phyloP scores from a whole-genome alignment of 2,888 invertebrate genomes.

The Aquatica leii region DNA sequence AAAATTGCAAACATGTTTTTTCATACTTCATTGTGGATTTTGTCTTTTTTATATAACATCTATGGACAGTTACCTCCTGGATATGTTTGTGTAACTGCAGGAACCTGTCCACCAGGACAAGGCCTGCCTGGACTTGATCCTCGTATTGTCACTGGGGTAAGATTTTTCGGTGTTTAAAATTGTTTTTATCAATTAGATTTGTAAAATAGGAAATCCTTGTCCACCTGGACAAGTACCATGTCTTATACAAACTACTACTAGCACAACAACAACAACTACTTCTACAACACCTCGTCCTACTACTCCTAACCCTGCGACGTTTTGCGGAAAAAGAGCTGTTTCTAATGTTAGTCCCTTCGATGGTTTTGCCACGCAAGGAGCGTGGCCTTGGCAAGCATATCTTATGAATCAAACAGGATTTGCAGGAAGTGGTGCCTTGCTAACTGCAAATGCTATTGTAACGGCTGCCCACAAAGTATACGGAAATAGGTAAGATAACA shows the following conservation, averaged over 20 bases:
- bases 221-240: constrained; percentile 50
- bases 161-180: too few species aligned
- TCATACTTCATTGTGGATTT: neutral
- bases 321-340: constrained; percentile 62
- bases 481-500: constrained; percentile 61
- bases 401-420: constrained; percentile 59
- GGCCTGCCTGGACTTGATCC: constrained; percentile 49
- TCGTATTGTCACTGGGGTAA: constrained; percentile 50
- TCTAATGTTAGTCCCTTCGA: constrained; percentile 55
- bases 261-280: constrained; percentile 15
- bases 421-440: constrained; percentile 76
- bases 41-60: constrained; percentile 7
- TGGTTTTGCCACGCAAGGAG: constrained; percentile 72
- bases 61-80: constrained; percentile 22
- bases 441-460: constrained; percentile 72
- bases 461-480: constrained; percentile 78
- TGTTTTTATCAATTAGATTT: too few species aligned
- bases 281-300: too few species aligned
- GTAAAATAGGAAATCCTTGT: constrained; percentile 46
- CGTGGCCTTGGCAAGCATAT: constrained; percentile 77
- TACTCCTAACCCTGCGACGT: too few species aligned
- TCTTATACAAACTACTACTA: constrained; percentile 40
- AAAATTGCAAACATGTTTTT: constrained; percentile 10
- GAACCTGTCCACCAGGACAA: constrained; percentile 45
- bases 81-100: constrained; percentile 50